Evolutionary conservation across 2,888 invertebrate species (phyloP).

Genomic region (Oxyscelio sp.): DNA sequence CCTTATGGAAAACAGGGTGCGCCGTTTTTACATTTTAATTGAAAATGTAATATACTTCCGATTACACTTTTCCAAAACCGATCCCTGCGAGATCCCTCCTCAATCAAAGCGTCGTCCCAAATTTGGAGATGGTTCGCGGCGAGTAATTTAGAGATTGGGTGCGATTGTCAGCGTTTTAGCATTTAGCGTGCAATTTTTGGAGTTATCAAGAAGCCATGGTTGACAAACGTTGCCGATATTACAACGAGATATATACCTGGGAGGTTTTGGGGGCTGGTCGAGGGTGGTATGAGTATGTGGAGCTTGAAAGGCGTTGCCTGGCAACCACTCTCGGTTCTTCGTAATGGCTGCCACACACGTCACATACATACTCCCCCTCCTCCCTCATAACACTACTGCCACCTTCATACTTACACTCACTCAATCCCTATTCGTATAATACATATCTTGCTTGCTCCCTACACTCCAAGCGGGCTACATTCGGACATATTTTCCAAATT

Average conservation of each 20-base stretch:
- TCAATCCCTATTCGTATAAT: too few species aligned
- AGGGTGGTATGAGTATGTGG: slow-evolving; percentile 85
- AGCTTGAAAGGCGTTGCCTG: slow-evolving; percentile 85
- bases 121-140: too few species aligned
- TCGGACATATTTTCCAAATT: too few species aligned
- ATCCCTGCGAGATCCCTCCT: too few species aligned
- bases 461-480: too few species aligned
- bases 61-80: slow-evolving; percentile 4
- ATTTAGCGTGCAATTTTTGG: slow-evolving; percentile 72
- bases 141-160: slow-evolving; percentile 23
- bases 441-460: too few species aligned
- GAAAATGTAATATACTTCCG: slow-evolving; percentile 74
- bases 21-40: slow-evolving; percentile 62
- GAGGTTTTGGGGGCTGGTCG: slow-evolving; percentile 80
- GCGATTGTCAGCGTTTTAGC: slow-evolving; percentile 56
- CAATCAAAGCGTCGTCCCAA: too few species aligned
- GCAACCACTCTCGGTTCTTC: slow-evolving; percentile 86
- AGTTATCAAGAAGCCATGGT: slow-evolving; percentile 81
- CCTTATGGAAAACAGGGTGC: slow-evolving; percentile 37
- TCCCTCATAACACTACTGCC: too few species aligned
- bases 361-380: too few species aligned
- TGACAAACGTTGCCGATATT: slow-evolving; percentile 82
- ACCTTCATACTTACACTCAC: too few species aligned
- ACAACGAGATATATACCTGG: slow-evolving; percentile 70
- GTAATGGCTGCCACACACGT: slow-evolving; percentile 85